phyloP scores from a whole-genome alignment of 2,797 vertebrate genomes.

The Hafferia zeledoni region DNA sequence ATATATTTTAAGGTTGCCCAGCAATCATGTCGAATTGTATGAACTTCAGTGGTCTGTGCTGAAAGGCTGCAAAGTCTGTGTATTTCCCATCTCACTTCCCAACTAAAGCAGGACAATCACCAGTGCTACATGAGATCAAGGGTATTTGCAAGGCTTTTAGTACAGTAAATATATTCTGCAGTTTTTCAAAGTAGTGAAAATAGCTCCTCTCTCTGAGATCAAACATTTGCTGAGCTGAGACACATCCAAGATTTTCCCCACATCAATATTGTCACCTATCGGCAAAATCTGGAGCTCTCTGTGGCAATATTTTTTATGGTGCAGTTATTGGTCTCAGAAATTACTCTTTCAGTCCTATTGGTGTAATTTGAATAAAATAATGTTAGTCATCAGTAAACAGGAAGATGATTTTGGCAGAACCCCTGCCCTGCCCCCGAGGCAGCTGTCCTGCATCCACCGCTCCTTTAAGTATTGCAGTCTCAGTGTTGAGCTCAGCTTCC shows the following conservation, averaged over 20 bases:
- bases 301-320: not conserved
- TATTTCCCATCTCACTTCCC: not conserved
- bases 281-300: not conserved
- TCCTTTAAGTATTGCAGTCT: not conserved
- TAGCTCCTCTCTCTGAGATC: not conserved
- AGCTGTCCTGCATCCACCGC: not conserved
- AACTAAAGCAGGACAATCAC: not conserved
- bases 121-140: not conserved
- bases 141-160: not conserved
- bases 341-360: not conserved
- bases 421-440: not conserved
- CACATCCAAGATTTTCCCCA: not conserved
- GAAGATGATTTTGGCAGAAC: conserved; percentile 20
- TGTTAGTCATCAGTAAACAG: not conserved
- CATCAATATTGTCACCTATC: not conserved
- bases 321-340: not conserved
- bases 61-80: not conserved
- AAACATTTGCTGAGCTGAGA: not conserved
- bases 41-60: not conserved
- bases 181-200: not conserved
- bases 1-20: not conserved
- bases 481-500: not conserved
- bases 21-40: not conserved
- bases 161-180: not conserved
- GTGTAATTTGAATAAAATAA: not conserved